phyloP scores from a whole-genome alignment of 2,888 invertebrate species.

The Zaprionus obscuricornis region DNA sequence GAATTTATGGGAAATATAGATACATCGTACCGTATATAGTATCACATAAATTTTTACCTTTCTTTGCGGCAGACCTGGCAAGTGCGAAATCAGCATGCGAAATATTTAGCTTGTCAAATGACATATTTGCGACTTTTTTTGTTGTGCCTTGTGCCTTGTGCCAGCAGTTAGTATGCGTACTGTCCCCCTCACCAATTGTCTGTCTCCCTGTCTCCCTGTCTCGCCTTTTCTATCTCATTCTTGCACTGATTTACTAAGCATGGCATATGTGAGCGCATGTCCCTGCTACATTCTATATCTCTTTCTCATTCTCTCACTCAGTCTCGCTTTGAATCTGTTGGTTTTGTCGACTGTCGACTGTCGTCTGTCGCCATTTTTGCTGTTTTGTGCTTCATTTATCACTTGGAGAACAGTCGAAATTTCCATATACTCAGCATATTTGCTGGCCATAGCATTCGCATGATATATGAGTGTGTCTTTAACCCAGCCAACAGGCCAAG shows the following conservation, averaged over 20 bases:
- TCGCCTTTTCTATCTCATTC: background rate
- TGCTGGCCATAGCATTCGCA: constrained; percentile 43
- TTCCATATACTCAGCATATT: constrained; percentile 79
- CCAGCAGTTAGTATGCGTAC: constrained; percentile 50
- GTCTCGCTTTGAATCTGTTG: background rate
- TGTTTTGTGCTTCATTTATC: constrained; percentile 76
- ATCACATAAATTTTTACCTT: constrained; percentile 3
- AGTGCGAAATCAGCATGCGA: constrained; percentile 45
- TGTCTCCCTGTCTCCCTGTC: constrained; percentile 5
- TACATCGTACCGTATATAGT: too few relatives aligned
- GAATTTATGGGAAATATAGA: background rate
- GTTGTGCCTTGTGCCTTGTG: constrained; percentile 31
- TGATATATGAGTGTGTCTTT: constrained; percentile 67
- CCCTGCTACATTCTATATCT: constrained; percentile 4
- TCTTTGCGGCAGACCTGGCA: constrained; percentile 51
- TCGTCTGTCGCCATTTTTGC: constrained; percentile 58
- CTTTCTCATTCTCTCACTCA: constrained; percentile 12
- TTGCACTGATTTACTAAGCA: background rate
- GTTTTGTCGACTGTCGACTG: constrained; percentile 10
- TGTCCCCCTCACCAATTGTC: background rate
- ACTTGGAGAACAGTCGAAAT: constrained; percentile 53
- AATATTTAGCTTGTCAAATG: constrained; percentile 79
- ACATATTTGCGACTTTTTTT: constrained; percentile 75
- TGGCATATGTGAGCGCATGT: constrained; percentile 51
- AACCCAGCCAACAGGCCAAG: constrained; percentile 57